Base-by-base conservation (phyloP, 2,113 vertebrate genomes). In the Oryzias curvinotus region DNA sequence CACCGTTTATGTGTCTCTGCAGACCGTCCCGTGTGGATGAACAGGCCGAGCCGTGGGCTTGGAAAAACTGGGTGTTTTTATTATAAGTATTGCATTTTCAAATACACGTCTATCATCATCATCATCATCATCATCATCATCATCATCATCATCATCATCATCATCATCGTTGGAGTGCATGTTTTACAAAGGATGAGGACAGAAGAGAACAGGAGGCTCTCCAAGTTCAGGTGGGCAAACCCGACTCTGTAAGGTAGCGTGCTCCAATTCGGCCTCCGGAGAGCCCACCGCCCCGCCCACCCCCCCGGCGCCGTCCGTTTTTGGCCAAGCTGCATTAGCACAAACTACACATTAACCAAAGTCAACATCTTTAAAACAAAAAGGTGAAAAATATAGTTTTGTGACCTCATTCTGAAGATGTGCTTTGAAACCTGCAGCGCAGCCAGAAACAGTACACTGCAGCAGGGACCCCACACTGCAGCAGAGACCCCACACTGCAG, bases 1-100 rank as follows among this genome's bases (percentile, higher is more conserved):
- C 21, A 3, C 21, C 21, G 21, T n/a, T n/a, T n/a, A n/a, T n/a
- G n/a, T n/a, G 26, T 26, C 26, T 26, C 26, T 3, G 10, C 30
- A 36, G 30, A 10, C 2, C 53, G 59, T 46, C 64, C 28, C 0
- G 4, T 28, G 26, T 28, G 30, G 1, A 36, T 36, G 7, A 36
- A 36, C 7, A 36, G 30, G 7, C 30, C 7, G 30, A 71, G 52
- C 59, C 19, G 75, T 81, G 63, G 78, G 70, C 87, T 85, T 85
- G 84, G 86, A 86, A 91, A 47, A 87, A 90, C 85, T 88, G 80
- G 57, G 84, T 85, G 85, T 90, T 88, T 89, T 90, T 85, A 90
- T 91, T 90, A 71, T 86, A 89, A 90, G 86, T 88, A 90, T 90
- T 92, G 90, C 91, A 90, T 88, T 84, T 84, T 85, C 83, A 86